These are phyloP conservation scores for Listronotus bonariensis DNA, from an alignment of 1,140 invertebrate genomes.

Conservation along the genomic window DNA sequence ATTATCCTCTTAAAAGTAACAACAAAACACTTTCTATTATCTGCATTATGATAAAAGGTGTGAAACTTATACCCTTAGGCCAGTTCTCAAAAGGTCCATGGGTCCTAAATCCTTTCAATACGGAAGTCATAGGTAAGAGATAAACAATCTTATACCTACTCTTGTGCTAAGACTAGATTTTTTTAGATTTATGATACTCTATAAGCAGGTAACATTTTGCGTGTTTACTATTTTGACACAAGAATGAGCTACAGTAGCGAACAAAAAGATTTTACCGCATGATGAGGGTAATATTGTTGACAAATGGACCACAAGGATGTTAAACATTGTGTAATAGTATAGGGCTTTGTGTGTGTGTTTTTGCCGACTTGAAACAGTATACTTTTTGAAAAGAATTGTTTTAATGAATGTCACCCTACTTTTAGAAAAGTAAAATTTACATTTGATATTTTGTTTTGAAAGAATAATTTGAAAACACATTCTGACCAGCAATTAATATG, in stretches of 20 bases:
- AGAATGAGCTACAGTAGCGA: slow-evolving; percentile 21
- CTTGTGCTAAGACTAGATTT: not conserved
- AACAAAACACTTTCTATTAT: slow-evolving; percentile 30
- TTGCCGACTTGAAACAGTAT: no score
- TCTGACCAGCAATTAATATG: no score
- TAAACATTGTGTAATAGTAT: slow-evolving; percentile 33
- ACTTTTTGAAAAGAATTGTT: no score
- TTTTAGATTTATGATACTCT: not conserved
- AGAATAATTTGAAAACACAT: no score
- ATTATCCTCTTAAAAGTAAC: slow-evolving; percentile 21
- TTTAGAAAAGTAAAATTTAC: no score
- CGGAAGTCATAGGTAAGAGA: slow-evolving; percentile 15
- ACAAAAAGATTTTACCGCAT: slow-evolving; percentile 33
- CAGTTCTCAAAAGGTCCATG: slow-evolving; percentile 7
- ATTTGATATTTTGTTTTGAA: no score
- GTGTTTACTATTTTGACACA: slow-evolving; percentile 10
- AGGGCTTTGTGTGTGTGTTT: no score
- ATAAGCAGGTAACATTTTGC: slow-evolving; percentile 10
- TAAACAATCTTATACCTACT: slow-evolving; percentile 3
- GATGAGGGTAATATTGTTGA: slow-evolving; percentile 22
- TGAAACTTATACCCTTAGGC: slow-evolving; percentile 28
- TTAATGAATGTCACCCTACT: no score
- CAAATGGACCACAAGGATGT: slow-evolving; percentile 29
- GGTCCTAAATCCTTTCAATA: slow-evolving; percentile 23
- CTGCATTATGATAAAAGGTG: slow-evolving; percentile 21